Evolutionary conservation across 2,797 vertebrate species (phyloP).

Genomic region (Pseudochromis fuscus): DNA sequence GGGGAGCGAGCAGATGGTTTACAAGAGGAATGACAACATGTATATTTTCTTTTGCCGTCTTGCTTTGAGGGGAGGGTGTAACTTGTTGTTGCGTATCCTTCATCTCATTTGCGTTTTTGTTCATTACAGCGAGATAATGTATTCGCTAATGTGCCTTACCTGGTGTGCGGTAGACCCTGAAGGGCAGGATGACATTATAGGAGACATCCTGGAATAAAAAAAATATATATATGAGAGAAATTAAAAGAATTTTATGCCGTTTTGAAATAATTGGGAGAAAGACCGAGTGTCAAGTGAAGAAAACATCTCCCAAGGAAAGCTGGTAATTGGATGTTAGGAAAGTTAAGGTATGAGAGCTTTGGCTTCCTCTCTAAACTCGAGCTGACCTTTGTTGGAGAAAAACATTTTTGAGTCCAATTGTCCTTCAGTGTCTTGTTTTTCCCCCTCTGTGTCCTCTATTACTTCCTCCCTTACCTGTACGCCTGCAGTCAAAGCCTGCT

Average conservation of each 20-base stretch:
- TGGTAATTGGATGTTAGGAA: constrained; percentile 58
- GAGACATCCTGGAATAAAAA: constrained; percentile 5
- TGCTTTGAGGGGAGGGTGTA: not conserved
- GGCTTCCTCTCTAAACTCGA: constrained; percentile 38
- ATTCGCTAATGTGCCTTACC: constrained; percentile 10
- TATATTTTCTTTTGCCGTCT: constrained; percentile 10
- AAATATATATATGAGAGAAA: too few relatives aligned
- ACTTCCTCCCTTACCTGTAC: not conserved
- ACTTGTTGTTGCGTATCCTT: constrained; percentile 18
- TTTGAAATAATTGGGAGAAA: constrained; percentile 43
- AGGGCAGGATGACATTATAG: not conserved
- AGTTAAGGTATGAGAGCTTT: constrained; percentile 16
- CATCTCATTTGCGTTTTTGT: constrained; percentile 33
- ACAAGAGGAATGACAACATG: constrained; percentile 12
- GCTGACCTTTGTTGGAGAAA: constrained; percentile 52
- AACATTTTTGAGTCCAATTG: not conserved
- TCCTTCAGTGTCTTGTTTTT: constrained; percentile 27
- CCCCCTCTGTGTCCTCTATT: constrained; percentile 19
- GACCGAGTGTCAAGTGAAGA: constrained; percentile 15
- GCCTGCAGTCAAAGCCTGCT: constrained; percentile 2
- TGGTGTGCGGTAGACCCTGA: not conserved
- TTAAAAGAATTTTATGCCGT: constrained; percentile 29
- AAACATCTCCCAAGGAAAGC: constrained; percentile 5
- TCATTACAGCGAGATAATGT: constrained; percentile 30
- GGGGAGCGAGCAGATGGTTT: constrained; percentile 40